Conservation (phyloP, 2,113 vertebrate genomes). For the Mastomys natalensis region DNA sequence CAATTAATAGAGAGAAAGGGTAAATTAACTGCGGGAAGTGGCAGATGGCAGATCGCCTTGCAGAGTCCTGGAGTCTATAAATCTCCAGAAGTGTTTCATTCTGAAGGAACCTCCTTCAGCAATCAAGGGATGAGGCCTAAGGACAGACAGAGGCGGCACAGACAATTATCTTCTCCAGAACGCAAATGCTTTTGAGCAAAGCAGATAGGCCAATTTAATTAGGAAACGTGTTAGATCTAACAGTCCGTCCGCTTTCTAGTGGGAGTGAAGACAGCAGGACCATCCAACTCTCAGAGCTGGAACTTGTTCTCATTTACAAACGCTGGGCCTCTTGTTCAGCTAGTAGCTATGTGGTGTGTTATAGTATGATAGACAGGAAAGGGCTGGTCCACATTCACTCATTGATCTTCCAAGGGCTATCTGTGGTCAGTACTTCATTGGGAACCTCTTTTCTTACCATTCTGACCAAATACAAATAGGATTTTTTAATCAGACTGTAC, state of each 20-base stretch:
- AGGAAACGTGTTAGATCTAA: slow-evolving; percentile 1
- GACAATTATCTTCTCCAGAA: slow-evolving; percentile 11
- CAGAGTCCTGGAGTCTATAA: background rate
- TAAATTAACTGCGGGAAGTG: background rate
- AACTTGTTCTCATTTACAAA: background rate
- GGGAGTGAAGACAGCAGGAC: background rate
- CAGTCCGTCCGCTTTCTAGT: background rate
- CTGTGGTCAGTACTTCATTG: background rate
- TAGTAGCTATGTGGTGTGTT: background rate
- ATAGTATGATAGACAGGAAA: background rate
- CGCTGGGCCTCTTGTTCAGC: too few species aligned
- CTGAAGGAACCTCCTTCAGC: slow-evolving; percentile 56
- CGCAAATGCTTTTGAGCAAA: background rate
- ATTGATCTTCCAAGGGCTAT: background rate
- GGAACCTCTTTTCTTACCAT: background rate
- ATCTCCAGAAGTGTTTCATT: slow-evolving; percentile 35
- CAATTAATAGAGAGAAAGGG: slow-evolving; percentile 6
- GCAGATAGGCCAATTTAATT: slow-evolving; percentile 17
- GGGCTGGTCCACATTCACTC: too few species aligned
- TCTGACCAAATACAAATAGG: background rate
- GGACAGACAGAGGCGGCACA: background rate
- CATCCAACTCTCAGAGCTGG: background rate
- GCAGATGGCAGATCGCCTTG: slow-evolving; percentile 58
- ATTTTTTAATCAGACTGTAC: background rate
- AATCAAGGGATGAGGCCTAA: background rate